phyloP scores from a whole-genome alignment of 2,888 invertebrate genomes.

The Drosophila hamatofila region DNA sequence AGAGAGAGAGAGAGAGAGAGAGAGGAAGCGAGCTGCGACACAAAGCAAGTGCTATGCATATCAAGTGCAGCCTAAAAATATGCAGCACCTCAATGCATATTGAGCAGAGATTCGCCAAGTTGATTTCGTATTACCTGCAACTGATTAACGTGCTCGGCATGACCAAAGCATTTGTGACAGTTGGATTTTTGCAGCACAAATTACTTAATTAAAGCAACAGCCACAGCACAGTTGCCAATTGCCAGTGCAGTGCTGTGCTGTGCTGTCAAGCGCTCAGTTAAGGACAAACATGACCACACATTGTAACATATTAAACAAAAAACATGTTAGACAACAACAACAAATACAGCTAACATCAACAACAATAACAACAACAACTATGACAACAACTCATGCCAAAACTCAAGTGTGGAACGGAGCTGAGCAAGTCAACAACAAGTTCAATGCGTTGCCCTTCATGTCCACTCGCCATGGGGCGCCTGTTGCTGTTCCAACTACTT shows the following conservation, averaged over 20 bases:
- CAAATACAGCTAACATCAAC: slow-evolving; percentile 20
- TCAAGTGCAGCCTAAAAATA: slow-evolving; percentile 61
- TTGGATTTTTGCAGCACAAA: slow-evolving; percentile 39
- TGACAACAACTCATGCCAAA: slow-evolving; percentile 46
- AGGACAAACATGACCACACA: slow-evolving; percentile 41
- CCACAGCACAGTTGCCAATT: slow-evolving; percentile 30
- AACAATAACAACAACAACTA: slow-evolving; percentile 15
- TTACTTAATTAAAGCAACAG: slow-evolving; percentile 62
- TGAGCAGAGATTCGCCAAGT: slow-evolving; percentile 43
- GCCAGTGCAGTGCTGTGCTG: slow-evolving; percentile 26
- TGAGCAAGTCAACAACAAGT: slow-evolving; percentile 59
- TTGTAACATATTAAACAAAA: slow-evolving; percentile 32
- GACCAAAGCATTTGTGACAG: slow-evolving; percentile 2
- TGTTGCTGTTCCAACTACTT: slow-evolving; percentile 47
- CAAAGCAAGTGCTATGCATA: slow-evolving; percentile 56
- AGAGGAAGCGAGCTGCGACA: not conserved
- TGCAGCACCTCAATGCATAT: slow-evolving; percentile 68
- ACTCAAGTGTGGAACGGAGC: slow-evolving; percentile 42
- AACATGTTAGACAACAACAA: slow-evolving; percentile 12
- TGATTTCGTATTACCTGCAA: slow-evolving; percentile 12
- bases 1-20: not conserved
- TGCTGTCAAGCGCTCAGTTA: slow-evolving; percentile 27
- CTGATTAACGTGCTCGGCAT: slow-evolving; percentile 17
- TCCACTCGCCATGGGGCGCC: slow-evolving; percentile 44
- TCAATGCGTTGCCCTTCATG: slow-evolving; percentile 57